These are phyloP conservation scores for Cyclophora albipunctata DNA, from an alignment of 2,888 invertebrate species.

Conservation along the genomic window DNA sequence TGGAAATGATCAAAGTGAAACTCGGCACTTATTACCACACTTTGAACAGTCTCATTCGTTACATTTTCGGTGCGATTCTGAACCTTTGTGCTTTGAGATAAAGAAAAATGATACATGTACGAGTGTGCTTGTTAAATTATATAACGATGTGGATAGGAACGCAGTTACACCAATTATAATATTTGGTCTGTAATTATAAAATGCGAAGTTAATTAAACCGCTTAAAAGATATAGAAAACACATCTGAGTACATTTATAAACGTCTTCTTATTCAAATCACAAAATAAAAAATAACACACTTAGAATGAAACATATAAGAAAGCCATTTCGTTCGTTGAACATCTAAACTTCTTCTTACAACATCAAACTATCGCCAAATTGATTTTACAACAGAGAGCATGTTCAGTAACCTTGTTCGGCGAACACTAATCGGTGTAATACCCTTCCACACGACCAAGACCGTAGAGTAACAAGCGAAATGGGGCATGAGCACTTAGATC, in stretches of 20 bases:
- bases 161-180: no score
- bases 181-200: not conserved
- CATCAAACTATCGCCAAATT: no score
- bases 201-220: not conserved
- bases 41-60: slow-evolving; percentile 2
- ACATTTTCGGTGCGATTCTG: slow-evolving; percentile 1
- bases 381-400: no score
- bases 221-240: no score
- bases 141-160: slow-evolving; percentile 2
- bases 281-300: no score
- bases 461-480: slow-evolving; percentile 20
- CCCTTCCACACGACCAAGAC: slow-evolving; percentile 6
- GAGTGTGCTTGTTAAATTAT: slow-evolving; percentile 5
- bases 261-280: no score
- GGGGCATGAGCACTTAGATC: slow-evolving; percentile 32
- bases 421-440: not conserved
- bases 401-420: no score
- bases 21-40: slow-evolving; percentile 11
- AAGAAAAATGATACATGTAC: slow-evolving; percentile 3
- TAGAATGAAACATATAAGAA: no score
- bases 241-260: no score
- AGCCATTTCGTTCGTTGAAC: no score
- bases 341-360: no score
- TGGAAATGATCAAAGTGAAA: slow-evolving; percentile 14
- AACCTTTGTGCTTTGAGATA: slow-evolving; percentile 4